phyloP scores from a whole-genome alignment of 2,113 vertebrate species.

The Pipra filicauda region DNA sequence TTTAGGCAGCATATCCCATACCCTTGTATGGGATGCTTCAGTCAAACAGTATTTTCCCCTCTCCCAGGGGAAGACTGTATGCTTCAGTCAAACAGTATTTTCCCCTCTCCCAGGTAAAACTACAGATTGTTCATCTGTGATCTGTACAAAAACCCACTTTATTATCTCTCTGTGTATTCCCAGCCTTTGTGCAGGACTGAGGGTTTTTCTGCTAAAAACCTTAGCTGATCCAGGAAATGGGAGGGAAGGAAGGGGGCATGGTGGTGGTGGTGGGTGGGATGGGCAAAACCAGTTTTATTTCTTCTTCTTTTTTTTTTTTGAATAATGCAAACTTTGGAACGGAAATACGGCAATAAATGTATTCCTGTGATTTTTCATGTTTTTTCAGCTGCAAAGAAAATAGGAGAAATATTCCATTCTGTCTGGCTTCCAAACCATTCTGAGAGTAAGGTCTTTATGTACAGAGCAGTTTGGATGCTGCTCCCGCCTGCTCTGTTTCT shows the following conservation, averaged over 20 bases:
- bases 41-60: not conserved
- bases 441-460: constrained; percentile 59
- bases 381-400: constrained; percentile 80
- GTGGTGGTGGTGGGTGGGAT: too few species aligned
- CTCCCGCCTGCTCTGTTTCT: constrained; percentile 10
- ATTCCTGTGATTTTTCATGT: constrained; percentile 67
- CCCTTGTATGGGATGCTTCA: not conserved
- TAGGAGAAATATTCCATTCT: constrained; percentile 74
- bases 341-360: constrained; percentile 65
- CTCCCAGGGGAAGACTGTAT: too few species aligned
- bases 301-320: constrained; percentile 9
- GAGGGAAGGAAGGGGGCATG: not conserved
- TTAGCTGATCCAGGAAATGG: constrained; percentile 49
- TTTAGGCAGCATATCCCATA: not conserved
- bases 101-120: not conserved
- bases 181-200: constrained; percentile 22
- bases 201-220: constrained; percentile 33
- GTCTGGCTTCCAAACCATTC: constrained; percentile 70
- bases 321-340: constrained; percentile 64
- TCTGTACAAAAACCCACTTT: constrained; percentile 41
- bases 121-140: not conserved
- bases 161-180: constrained; percentile 39
- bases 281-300: constrained; percentile 52
- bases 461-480: constrained; percentile 23
- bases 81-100: not conserved